Base-by-base conservation (phyloP, 2,113 vertebrate genomes). In the Etheostoma cragini region DNA sequence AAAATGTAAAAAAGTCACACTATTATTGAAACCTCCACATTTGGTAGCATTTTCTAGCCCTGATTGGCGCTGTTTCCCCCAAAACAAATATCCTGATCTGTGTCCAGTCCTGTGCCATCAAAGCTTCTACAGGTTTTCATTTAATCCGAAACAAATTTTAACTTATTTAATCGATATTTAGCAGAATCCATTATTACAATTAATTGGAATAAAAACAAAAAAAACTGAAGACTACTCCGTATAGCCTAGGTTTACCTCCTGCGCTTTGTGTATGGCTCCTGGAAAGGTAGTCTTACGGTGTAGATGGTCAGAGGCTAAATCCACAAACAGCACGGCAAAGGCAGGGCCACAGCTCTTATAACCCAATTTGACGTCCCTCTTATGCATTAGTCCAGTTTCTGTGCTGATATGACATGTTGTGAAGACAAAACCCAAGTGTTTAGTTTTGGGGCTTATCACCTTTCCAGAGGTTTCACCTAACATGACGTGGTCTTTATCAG, bases 401-500 rank as follows among this genome's bases (percentile, higher is more conserved):
- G 8, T 79, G 47, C 15, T 42, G 80, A 77, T 81, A 75, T 21
- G 22, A 47, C 22, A 6, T 53, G 24, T 30, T 61, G 57, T 66
- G 70, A 78, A 61, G 53, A 63, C 12, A 83, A 84, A 87, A 58
- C 10, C 54, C 6, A 78, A 81, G 63, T 94, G 89, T 94, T 96
- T 95, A 89, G 54, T 76, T 93, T 93, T 79, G 45, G 82, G 93
- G 94, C 24, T 88, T 92, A 84, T 50, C 54, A 33, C 8, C 12
- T 65, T 85, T 60, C 88, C 8, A 80, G 72, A 63, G 6, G 45
- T 50, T 80, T 69, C 46, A 50, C 53, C 72, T 80, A 58, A 42
- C 54, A 70, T 76, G 24, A 66, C 21, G 21, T 7, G 16, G 8
- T 19, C 10, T 45, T 87, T 91, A 93, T 91, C 79, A 60, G 24